Percentiles rank a stretch among this genome's conserved stretches.
Conservation (phyloP, 2,888 invertebrate genomes). For the Atrina japonica region DNA sequence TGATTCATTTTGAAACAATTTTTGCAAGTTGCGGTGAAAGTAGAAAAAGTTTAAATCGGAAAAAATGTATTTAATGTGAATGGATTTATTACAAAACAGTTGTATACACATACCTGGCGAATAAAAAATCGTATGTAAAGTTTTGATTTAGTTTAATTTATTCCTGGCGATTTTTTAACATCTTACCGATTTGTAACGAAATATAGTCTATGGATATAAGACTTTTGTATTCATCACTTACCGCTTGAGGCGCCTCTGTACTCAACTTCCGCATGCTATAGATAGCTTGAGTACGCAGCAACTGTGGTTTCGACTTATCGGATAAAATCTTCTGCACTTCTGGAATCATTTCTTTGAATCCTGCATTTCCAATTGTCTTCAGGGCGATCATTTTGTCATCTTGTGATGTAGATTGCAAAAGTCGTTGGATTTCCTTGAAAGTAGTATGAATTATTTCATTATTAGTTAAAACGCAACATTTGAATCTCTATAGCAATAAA, state of each 20-base stretch:
- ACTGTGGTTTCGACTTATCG: slow-evolving; percentile 51
- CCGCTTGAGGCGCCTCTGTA: slow-evolving; percentile 26
- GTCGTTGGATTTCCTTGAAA: slow-evolving; percentile 48
- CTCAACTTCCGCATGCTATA: slow-evolving; percentile 72
- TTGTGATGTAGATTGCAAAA: slow-evolving; percentile 40
- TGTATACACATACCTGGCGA: too few species aligned
- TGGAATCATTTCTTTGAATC: slow-evolving; percentile 69
- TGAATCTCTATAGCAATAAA: too few species aligned
- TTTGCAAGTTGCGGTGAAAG: too few species aligned
- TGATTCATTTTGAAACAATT: too few species aligned
- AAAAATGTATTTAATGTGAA: too few species aligned
- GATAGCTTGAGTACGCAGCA: slow-evolving; percentile 73
- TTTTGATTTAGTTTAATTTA: not conserved
- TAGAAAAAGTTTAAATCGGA: too few species aligned
- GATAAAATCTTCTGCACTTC: slow-evolving; percentile 64
- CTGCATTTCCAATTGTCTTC: slow-evolving; percentile 78
- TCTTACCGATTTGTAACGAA: too few species aligned
- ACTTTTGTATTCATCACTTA: too few species aligned
- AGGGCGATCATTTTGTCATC: slow-evolving; percentile 66
- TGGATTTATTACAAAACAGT: too few species aligned
- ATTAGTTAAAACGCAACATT: too few species aligned
- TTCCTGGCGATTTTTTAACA: not conserved
- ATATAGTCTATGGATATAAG: too few species aligned
- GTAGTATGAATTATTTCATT: too few species aligned
- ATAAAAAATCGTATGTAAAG: not conserved